phyloP scores from a whole-genome alignment of 1,140 invertebrate species.

The Mactra quadrangularis region DNA sequence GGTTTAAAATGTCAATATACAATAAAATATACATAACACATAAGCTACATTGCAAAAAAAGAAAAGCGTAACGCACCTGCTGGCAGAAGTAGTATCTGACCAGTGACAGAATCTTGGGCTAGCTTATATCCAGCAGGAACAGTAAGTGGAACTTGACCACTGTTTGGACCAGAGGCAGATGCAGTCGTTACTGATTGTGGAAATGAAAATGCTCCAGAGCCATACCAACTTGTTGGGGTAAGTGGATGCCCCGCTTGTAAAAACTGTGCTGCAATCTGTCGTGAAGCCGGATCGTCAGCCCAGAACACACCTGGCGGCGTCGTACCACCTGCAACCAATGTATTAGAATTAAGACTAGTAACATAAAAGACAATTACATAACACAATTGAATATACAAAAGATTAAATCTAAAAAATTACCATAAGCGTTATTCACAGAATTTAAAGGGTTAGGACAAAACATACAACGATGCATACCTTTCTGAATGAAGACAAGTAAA shows the following conservation, averaged over 20 bases:
- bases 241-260: constrained; percentile 21
- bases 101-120: constrained; percentile 56
- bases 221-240: constrained; percentile 50
- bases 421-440: not conserved
- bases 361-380: not conserved
- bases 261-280: constrained; percentile 55
- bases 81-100: constrained; percentile 49
- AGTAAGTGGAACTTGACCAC: constrained; percentile 40
- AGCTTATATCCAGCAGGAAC: constrained; percentile 56
- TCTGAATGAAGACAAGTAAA: no score
- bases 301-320: constrained; percentile 31
- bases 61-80: no score
- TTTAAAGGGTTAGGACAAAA: not conserved
- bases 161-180: not conserved
- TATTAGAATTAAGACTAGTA: not conserved
- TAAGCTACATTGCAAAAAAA: no score
- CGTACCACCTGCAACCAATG: constrained; percentile 18
- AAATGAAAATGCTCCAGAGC: constrained; percentile 18
- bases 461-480: no score
- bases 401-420: not conserved
- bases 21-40: no score
- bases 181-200: constrained; percentile 23
- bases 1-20: no score
- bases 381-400: not conserved
- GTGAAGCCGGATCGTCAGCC: constrained; percentile 35